Percentiles rank a stretch among this genome's conserved stretches.
Conservation (phyloP, 2,888 invertebrate genomes). For the Psylliodes chrysocephalus region DNA sequence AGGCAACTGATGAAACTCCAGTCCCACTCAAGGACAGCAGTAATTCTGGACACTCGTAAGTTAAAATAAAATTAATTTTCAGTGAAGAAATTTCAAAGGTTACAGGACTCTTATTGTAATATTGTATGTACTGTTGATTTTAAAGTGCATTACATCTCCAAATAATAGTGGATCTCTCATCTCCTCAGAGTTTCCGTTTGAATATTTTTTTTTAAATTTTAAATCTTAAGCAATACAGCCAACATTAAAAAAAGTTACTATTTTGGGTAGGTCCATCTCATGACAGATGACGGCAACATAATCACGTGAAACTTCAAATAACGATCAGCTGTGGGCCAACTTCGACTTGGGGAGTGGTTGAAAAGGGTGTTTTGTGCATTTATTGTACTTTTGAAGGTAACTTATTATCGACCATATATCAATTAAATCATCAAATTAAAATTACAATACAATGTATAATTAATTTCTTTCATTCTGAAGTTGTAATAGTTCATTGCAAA, state of each 20-base stretch:
- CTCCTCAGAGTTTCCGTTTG: no score
- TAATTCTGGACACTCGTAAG: constrained; percentile 8
- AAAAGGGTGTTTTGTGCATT: constrained; percentile 56
- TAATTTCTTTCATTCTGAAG: constrained; percentile 15
- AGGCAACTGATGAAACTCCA: background rate
- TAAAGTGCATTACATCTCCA: no score
- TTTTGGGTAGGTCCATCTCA: constrained; percentile 25
- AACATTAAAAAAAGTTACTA: constrained; percentile 3
- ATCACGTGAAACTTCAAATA: constrained; percentile 62
- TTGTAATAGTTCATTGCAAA: constrained; percentile 1
- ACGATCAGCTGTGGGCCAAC: constrained; percentile 60
- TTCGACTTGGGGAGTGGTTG: constrained; percentile 63
- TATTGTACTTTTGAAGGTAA: constrained; percentile 47
- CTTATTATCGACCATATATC: constrained; percentile 26
- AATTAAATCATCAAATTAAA: constrained; percentile 27
- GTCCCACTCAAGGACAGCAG: background rate
- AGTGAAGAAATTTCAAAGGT: background rate
- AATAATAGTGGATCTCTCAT: no score
- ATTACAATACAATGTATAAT: constrained; percentile 26
- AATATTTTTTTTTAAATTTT: no score
- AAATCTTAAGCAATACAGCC: background rate
- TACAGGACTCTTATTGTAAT: no score
- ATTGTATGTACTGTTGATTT: no score
- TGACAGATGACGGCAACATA: constrained; percentile 51
- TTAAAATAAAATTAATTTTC: background rate